phyloP scores from a whole-genome alignment of 2,113 vertebrate genomes.

The Nyctereutes procyonoides region DNA sequence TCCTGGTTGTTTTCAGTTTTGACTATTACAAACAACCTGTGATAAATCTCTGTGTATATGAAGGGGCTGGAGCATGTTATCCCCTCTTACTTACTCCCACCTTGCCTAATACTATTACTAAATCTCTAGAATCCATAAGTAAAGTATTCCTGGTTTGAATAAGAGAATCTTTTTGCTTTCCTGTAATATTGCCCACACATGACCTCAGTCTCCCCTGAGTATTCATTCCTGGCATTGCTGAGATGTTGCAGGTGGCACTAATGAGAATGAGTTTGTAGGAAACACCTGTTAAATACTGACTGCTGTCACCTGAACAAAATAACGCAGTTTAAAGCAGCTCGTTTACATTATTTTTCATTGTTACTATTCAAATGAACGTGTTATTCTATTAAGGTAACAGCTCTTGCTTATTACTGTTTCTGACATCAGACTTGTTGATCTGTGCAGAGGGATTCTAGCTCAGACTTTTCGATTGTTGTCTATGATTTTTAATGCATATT shows the following conservation, averaged over 20 bases:
- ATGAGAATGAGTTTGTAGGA: slow-evolving; percentile 32
- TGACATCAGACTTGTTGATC: neutral
- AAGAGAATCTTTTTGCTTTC: slow-evolving; percentile 29
- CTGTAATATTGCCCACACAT: neutral
- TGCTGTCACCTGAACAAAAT: neutral
- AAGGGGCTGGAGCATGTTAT: neutral
- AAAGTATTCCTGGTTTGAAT: neutral
- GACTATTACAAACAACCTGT: neutral
- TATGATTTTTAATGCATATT: neutral
- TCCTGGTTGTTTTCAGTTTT: neutral
- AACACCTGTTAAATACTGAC: neutral
- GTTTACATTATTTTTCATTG: neutral
- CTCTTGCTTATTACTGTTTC: neutral
- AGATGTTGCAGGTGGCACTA: neutral
- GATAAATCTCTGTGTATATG: neutral
- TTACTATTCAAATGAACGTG: neutral
- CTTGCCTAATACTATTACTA: neutral
- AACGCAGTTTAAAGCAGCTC: neutral
- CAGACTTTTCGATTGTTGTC: neutral
- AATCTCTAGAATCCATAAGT: neutral
- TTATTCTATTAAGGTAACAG: neutral
- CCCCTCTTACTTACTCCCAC: neutral
- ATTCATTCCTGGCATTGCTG: neutral
- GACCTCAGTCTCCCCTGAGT: slow-evolving; percentile 1
- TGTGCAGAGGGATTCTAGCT: neutral